Evolutionary conservation across 2,797 vertebrate genomes (phyloP), one percentile per base, ranked within the genome.

Genomic region (Molossus molossus): DNA sequence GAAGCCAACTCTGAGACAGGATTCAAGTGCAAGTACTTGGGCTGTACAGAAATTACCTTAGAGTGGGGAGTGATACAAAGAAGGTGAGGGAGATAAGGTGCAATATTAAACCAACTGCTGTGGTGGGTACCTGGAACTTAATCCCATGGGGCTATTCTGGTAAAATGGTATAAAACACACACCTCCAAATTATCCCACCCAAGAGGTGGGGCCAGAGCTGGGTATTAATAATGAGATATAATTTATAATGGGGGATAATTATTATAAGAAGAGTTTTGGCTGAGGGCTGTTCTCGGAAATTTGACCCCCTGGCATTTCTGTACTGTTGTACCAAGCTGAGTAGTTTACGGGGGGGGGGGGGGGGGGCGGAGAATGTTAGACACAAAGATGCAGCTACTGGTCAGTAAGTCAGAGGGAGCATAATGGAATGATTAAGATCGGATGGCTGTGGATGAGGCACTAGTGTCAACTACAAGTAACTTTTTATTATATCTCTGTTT

Each of bases 161-260:
- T 79, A 23, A 40, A 91, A 95, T 91, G n/a, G 18, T n/a, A 5
- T 82, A 79, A 91, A 91, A 93, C 4, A 53, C 1, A 37, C n/a
- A 86, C 13, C 25, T 95, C 79, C 40, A 76, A 92, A 94, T 73
- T 90, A 81, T 76, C 18, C 69, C 15, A 79, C 53, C 53, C 60
- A 93, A 92, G 27, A 3, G 18, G 81, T 7, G 17, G 62, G 33
- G 77, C 87, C 85, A 45, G 48, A 64, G 57, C 13, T 69, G 62
- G 9, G 20, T 87, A 50, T 84, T 69, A 69, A 81, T 87, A 85
- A 84, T 92, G 40, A 67, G 33, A 73, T 73, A 73, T 45, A 8
- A 94, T 80, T 94, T 93, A 69, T 86, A 83, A 83, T 65, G 29
- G 9, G 18, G 17, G 9, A 60, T 82, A 95, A 86, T 62, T 84